Base-by-base conservation (phyloP, 2,113 vertebrate species). In the Charina bottae region DNA sequence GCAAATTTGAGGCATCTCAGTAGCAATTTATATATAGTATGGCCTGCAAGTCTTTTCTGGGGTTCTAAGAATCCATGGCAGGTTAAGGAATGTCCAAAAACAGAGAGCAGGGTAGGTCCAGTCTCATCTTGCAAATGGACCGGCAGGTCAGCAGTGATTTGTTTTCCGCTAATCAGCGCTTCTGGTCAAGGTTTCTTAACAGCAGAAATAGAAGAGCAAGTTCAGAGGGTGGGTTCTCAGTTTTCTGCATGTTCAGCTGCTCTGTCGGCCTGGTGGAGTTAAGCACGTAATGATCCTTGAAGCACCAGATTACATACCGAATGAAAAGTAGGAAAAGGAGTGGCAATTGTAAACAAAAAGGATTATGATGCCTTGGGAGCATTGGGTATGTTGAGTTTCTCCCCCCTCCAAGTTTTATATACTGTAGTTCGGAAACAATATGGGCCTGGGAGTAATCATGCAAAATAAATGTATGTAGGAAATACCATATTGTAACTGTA, bases 271-370 rank as follows among this genome's bases (percentile, higher is more conserved):
- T 78, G 33, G 72, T 42, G 72, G 72, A 78, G 72, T 78, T 78
- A 78, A 78, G 72, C 72, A 78, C 72, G 33, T 78, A 78, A 78
- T 42, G 72, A 78, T 78, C 72, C 72, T 78, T 78, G 72, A 78
- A 78, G 72, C 33, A 78, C 72, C 33, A 21, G 72, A 78, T 78
- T 78, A 78, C 68, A 78, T 78, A 42, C 72, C 72, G 37, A 42
- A 78, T 78, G 72, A 78, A 78, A 78, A 78, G 33, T 78, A 78
- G 72, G 72, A 78, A 78, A 78, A 78, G 72, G 72, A 78, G 72
- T 78, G 72, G 33, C 72, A 78, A 37, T 21, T 78, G 68, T 42
- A 78, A 78, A 78, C 72, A 78, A 21, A 78, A 72, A 78, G 72
- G 33, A 78, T 78, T 78, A 78, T 78, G 72, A 78, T 78, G 72